Evolutionary conservation across 2,888 invertebrate genomes (phyloP), one percentile per base, ranked within the genome.

Genomic region (Pristionchus japonicus): DNA sequence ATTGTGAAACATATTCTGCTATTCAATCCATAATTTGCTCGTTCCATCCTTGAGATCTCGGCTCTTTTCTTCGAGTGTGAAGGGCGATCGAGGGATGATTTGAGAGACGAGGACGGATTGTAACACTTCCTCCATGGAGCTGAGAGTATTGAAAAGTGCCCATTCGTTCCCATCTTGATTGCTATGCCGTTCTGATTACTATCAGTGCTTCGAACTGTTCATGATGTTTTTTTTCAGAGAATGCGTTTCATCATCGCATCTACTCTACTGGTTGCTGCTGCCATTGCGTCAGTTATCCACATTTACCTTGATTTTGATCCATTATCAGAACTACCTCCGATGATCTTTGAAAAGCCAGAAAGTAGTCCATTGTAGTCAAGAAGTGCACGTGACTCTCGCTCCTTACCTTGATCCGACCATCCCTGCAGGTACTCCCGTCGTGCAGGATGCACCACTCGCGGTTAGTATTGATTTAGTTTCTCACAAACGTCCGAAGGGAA

Each of bases 391-490:
- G 9, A 64, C 64, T 1, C 31, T 64, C 31, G 61, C 57, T 11
- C 85, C 85, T 4, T 6, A 34, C 52, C 31, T 83, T 34, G 82
- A 64, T 9, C 85, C 64, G 1, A 27, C 43, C 40, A n/a, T 84
- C 15, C 84, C 57, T 57, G 4, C 34, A 15, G 85, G 57, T 64
- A 31, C 27, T 0, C 64, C 85, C 40, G 64, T 85, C 7, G 64
- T 85, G 3, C 43, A 40, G 23, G 85, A 85, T 34, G 85, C 85
- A 17, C 85, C 85, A 13, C 85, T 85, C 27, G 40, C 57, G 4
- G 85, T 85, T 6, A n/a, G 64, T 34, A 64, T 40, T 13, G 7
- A 37, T 70, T 34, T 13, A n/a, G 7, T n/a, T 1, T 57, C 52
- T 20, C 6, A 31, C 27, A 64, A 31, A 31, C 11, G 27, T 31